These are phyloP conservation scores for Drosophila bipectinata DNA, from an alignment of 1,140 invertebrate species.

Conservation along the genomic window DNA sequence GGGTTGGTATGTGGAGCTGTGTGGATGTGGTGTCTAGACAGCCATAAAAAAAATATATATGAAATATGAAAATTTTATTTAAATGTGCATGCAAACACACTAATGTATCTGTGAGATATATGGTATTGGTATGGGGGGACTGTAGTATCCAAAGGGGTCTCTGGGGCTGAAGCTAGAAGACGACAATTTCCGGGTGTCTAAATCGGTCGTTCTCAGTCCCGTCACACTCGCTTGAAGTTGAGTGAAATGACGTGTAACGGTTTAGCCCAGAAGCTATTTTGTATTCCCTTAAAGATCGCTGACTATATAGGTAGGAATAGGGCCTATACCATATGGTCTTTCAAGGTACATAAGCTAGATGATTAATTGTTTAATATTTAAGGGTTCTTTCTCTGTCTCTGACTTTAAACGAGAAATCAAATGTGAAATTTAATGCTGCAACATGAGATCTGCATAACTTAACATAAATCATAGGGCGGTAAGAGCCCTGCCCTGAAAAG, in stretches of 20 bases:
- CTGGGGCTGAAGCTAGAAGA: slow-evolving; percentile 42
- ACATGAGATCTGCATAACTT: slow-evolving; percentile 65
- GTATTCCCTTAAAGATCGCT: background rate
- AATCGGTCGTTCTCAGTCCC: slow-evolving; percentile 54
- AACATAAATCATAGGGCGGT: slow-evolving; percentile 51
- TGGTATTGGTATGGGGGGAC: background rate
- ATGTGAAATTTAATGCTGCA: slow-evolving; percentile 48
- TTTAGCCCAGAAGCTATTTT: slow-evolving; percentile 6
- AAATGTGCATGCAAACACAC: slow-evolving; percentile 12
- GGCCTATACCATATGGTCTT: background rate
- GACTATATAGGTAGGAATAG: background rate
- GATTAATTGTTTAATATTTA: background rate
- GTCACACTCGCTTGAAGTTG: slow-evolving; percentile 54
- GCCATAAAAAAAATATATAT: slow-evolving; percentile 24
- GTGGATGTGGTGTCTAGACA: slow-evolving; percentile 29
- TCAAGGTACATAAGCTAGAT: background rate
- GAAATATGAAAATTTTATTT: slow-evolving; percentile 42
- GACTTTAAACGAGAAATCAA: slow-evolving; percentile 54
- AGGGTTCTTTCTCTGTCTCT: background rate
- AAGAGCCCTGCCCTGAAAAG: slow-evolving; percentile 33
- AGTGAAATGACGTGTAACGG: slow-evolving; percentile 61
- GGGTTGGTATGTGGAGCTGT: slow-evolving; percentile 9
- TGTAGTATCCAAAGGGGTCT: slow-evolving; percentile 1
- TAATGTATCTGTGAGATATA: slow-evolving; percentile 9
- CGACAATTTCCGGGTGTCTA: slow-evolving; percentile 78